Evolutionary conservation across 2,888 invertebrate genomes (phyloP), one percentile per base, ranked within the genome.

Genomic region (Metellina segmentata): DNA sequence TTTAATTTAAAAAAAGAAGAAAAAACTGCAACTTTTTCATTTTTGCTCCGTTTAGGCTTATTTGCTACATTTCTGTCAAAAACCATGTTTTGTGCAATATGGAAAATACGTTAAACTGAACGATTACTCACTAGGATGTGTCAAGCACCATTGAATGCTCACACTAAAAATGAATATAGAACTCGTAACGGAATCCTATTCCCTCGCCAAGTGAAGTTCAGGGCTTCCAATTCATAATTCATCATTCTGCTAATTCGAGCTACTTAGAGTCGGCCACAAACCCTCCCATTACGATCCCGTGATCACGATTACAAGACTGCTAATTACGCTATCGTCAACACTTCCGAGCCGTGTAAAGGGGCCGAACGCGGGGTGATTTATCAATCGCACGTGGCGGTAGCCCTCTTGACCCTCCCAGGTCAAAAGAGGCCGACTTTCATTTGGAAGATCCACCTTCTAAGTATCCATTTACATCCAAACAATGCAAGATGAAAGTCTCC

Each of bases 401-500:
- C 82, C 78, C 81, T 75, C 87, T 87, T 88, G 87, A 87, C 91
- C 91, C 74, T 9, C 13, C 48, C 0, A 53, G 83, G 91, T 71
- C 78, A 75, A 69, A 91, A 51, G 87, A 83, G 91, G 82, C 81
- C 69, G 90, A 52, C 82, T 71, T 74, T 83, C 79, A 91, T 91
- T 91, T 83, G 77, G 49, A 20, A 71, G 79, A 72, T 52, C 86
- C 86, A 78, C 90, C 86, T 74, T 49, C 69, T 82, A 81, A 70
- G 86, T 91, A 91, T 91, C 86, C 86, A 70, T 86, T 91, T 86
- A 70, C 90, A 86, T 83, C 49, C 83, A 87, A 91, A 91, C 87
- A 91, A 91, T 87, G 74, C 72, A 6, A n/a, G 70, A 81, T 72
- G 19, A 34, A 34, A 34, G 34, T 34, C 34, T 34, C 34, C 61